Percentiles rank a stretch among this genome's conserved stretches.
phyloP scores from a whole-genome alignment of 2,888 invertebrate species.

The Oxytorus armatus region DNA sequence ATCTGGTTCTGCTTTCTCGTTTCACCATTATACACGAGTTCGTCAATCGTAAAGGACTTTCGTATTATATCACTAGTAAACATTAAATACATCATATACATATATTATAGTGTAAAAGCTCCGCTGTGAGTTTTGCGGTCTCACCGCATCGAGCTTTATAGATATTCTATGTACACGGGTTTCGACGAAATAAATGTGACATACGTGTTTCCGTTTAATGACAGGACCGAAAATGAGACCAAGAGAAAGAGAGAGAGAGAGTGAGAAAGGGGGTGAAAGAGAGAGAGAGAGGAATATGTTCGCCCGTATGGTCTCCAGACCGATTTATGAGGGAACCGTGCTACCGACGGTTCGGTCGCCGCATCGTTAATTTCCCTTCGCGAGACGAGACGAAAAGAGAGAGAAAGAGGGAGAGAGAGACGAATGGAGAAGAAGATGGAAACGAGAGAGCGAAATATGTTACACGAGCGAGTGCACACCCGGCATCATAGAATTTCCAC shows the following conservation, averaged over 20 bases:
- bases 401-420: not conserved
- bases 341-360: slow-evolving; percentile 56
- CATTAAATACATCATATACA: not conserved
- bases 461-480: slow-evolving; percentile 21
- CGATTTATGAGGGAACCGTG: slow-evolving; percentile 67
- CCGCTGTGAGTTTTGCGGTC: slow-evolving; percentile 7
- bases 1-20: not conserved
- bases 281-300: not conserved
- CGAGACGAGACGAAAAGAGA: slow-evolving; percentile 12
- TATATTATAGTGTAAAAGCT: not conserved
- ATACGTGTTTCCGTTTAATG: slow-evolving; percentile 65
- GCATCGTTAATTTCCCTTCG: slow-evolving; percentile 65
- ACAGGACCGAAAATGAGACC: slow-evolving; percentile 38
- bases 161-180: slow-evolving; percentile 9
- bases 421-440: too few relatives aligned
- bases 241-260: slow-evolving; percentile 12
- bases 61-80: slow-evolving; percentile 10
- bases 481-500: slow-evolving; percentile 35
- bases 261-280: slow-evolving; percentile 15
- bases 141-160: not conserved
- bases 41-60: slow-evolving; percentile 39
- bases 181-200: slow-evolving; percentile 60
- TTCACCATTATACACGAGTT: slow-evolving; percentile 18
- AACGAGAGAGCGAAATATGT: slow-evolving; percentile 24
- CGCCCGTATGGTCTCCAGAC: slow-evolving; percentile 25